Conservation (phyloP, 2,888 invertebrate species). For the Agriopis leucophaearia region DNA sequence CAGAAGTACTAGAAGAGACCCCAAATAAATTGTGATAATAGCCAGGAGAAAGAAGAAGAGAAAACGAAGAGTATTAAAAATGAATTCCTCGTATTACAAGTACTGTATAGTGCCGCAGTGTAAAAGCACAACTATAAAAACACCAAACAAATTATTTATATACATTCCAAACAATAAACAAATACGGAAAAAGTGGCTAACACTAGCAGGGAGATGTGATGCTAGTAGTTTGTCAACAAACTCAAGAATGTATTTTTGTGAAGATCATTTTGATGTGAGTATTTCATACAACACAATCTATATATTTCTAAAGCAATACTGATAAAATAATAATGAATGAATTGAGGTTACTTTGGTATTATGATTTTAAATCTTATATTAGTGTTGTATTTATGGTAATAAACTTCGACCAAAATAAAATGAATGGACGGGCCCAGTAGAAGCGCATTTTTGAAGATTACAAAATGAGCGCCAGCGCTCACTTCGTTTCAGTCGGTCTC, state of each 20-base stretch:
- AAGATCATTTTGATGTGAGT: not conserved
- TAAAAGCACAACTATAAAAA: constrained; percentile 2
- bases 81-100: not conserved
- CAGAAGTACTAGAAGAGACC: too few relatives aligned
- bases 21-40: too few relatives aligned
- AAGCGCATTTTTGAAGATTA: too few relatives aligned
- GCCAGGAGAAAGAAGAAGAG: too few relatives aligned
- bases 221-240: not conserved
- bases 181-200: not conserved
- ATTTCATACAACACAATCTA: not conserved
- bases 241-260: not conserved
- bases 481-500: too few relatives aligned
- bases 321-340: not conserved
- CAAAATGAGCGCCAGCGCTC: too few relatives aligned
- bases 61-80: not conserved
- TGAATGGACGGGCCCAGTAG: too few relatives aligned
- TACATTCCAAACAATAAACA: not conserved
- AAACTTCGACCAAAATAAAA: too few relatives aligned
- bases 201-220: not conserved
- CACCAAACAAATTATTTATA: not conserved
- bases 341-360: not conserved
- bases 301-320: not conserved
- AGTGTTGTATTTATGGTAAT: not conserved
- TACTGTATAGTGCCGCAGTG: not conserved
- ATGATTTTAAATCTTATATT: too few relatives aligned